Conservation (phyloP, 2,797 vertebrate species). For the Pipistrellus pipistrellus region DNA sequence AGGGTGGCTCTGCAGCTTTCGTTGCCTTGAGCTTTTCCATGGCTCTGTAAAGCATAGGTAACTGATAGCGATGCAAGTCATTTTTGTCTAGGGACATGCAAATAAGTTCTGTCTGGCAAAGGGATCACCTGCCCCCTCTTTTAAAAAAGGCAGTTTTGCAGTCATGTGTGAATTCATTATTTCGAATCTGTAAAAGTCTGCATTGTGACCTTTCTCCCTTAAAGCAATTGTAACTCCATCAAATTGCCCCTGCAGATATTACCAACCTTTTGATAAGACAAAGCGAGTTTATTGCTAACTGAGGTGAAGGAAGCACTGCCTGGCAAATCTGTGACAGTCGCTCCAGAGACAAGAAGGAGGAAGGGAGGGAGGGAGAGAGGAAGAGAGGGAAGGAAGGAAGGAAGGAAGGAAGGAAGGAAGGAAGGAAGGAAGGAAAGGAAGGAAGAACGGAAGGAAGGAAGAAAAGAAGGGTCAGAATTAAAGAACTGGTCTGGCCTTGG, state of each 20-base stretch:
- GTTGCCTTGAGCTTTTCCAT: not conserved
- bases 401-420: too few species aligned
- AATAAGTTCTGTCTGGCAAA: conserved; percentile 46
- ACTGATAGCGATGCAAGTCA: not conserved
- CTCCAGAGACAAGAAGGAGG: not conserved
- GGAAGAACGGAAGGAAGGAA: too few species aligned
- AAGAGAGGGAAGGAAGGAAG: too few species aligned
- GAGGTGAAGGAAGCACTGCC: not conserved
- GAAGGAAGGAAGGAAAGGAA: too few species aligned
- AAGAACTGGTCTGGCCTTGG: too few species aligned
- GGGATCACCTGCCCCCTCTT: not conserved
- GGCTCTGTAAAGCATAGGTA: not conserved
- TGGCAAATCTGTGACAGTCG: not conserved
- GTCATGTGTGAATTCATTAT: conserved; percentile 20
- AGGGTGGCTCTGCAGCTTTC: not conserved
- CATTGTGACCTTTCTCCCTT: conserved; percentile 8
- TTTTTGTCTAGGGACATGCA: conserved; percentile 40
- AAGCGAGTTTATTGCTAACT: not conserved
- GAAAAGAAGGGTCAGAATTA: too few species aligned
- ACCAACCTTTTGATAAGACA: not conserved
- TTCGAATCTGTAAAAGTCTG: not conserved
- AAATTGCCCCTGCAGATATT: not conserved
- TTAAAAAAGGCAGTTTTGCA: not conserved
- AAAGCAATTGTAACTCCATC: not conserved
- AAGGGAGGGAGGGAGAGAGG: too few species aligned